These are phyloP conservation scores for Alligator sinensis DNA, from an alignment of 2,113 vertebrate genomes.

Conservation along the genomic window DNA sequence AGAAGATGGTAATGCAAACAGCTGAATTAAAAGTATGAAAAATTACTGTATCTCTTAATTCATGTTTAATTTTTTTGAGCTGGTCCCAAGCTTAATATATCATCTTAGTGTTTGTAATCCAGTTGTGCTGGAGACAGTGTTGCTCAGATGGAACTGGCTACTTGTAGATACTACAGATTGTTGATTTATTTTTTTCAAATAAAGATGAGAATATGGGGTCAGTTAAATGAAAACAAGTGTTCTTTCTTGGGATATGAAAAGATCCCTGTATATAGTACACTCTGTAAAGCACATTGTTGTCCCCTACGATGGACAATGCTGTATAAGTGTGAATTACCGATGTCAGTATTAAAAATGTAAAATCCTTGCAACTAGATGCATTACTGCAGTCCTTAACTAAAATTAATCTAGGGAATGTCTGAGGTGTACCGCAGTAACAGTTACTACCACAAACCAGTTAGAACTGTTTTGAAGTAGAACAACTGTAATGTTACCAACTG, in stretches of 20 bases:
- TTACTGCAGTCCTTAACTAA: not conserved
- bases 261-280: rapidly evolving
- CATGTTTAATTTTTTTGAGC: not conserved
- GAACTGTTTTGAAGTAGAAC: not conserved
- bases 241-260: not conserved
- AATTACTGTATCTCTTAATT: not conserved
- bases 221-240: not conserved
- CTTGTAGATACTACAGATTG: rapidly evolving
- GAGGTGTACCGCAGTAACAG: not conserved
- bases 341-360: not conserved
- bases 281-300: not conserved
- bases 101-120: rapidly evolving
- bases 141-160: not conserved
- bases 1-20: not conserved
- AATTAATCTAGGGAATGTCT: not conserved
- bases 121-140: not conserved
- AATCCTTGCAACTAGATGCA: not conserved
- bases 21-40: not conserved
- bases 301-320: not conserved
- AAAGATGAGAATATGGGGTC: not conserved
- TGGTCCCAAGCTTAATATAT: not conserved
- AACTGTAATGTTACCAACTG: too few relatives aligned
- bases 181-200: not conserved
- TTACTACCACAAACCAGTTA: not conserved
- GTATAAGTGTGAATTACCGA: rapidly evolving